Conservation (phyloP, 2,888 invertebrate genomes). For the Argyresthia goedartella region DNA sequence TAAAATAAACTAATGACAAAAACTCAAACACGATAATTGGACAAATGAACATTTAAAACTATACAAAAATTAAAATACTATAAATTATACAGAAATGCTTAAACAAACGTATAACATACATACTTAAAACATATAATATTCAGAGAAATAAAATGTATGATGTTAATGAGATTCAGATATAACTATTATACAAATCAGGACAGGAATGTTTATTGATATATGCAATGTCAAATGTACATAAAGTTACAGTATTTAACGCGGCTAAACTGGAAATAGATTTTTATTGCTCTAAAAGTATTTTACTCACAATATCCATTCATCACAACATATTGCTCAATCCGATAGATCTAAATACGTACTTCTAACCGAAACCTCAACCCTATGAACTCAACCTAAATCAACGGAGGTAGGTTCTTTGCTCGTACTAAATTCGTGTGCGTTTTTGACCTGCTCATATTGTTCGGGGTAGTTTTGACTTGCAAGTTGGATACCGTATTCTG, state of each 20-base stretch:
- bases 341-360: neutral
- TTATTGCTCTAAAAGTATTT: neutral
- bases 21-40: neutral
- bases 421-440: constrained; percentile 46
- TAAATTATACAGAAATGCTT: neutral
- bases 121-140: too few species aligned
- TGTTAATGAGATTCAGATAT: too few species aligned
- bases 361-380: neutral
- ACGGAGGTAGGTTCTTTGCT: constrained; percentile 48
- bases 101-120: too few species aligned
- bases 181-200: too few species aligned
- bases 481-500: constrained; percentile 35
- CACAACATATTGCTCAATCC: neutral
- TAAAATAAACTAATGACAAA: neutral
- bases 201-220: too few species aligned
- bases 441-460: constrained; percentile 44
- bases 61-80: neutral
- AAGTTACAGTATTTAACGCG: too few species aligned
- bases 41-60: neutral
- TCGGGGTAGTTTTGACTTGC: constrained; percentile 37
- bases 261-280: too few species aligned
- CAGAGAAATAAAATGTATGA: too few species aligned
- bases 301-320: neutral
- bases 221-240: too few species aligned
- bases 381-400: constrained; percentile 25